Percentiles rank a stretch among this genome's conserved stretches.
These are phyloP conservation scores for Hirudinaria manillensis DNA, from an alignment of 2,888 invertebrate species.

Conservation along the genomic window DNA sequence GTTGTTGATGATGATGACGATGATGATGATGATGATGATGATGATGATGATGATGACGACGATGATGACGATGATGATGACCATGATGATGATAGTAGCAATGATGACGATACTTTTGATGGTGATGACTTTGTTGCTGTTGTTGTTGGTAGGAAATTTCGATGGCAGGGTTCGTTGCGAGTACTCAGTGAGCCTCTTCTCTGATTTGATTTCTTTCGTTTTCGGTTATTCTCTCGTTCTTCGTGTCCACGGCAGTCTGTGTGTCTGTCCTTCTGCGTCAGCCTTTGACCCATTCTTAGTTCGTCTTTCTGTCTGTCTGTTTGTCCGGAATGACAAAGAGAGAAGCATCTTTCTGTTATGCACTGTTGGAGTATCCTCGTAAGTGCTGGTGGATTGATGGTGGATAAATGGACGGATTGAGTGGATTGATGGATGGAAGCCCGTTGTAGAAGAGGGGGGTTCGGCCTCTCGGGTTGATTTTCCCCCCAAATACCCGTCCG, in stretches of 20 bases:
- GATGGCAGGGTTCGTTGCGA: background rate
- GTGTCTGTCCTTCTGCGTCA: background rate
- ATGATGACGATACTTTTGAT: background rate
- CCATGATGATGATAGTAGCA: conserved; percentile 26
- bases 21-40: conserved; percentile 19
- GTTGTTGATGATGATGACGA: background rate
- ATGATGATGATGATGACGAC: conserved; percentile 25
- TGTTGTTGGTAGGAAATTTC: conserved; percentile 17
- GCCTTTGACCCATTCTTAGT: background rate
- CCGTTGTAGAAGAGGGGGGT: too few species aligned
- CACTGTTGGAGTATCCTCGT: too few species aligned
- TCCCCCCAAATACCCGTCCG: too few species aligned
- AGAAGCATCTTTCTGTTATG: background rate
- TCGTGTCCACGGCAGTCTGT: background rate
- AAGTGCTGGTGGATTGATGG: too few species aligned
- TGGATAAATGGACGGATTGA: too few species aligned
- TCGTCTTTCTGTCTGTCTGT: background rate
- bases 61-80: conserved; percentile 35
- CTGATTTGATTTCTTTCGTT: background rate
- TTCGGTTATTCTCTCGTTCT: background rate
- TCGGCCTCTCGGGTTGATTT: too few species aligned
- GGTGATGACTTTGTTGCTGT: conserved; percentile 21
- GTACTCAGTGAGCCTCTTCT: background rate
- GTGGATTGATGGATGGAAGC: too few species aligned
- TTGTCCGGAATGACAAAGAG: background rate